Evolutionary conservation across 37 sponge, comb jelly and placozoan genomes (phyloP).

Genomic region (Oscarella lobularis): DNA sequence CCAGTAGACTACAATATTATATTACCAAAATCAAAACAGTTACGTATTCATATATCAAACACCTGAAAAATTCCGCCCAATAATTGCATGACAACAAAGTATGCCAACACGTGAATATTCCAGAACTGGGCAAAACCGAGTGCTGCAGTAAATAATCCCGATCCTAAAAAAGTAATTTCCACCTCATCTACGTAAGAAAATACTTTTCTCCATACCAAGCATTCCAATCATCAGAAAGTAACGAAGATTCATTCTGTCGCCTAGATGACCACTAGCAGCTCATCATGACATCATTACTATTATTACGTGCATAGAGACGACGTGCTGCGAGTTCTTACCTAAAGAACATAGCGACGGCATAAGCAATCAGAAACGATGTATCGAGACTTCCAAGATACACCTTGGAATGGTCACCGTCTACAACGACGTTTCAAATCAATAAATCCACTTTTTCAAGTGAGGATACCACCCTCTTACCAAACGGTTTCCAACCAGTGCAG

Average conservation of each 20-base stretch:
- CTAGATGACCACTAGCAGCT: constrained; percentile 80
- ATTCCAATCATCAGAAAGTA: constrained; percentile 81
- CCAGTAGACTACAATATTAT: constrained; percentile 49
- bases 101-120: constrained; percentile 58
- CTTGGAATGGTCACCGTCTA: too few species aligned
- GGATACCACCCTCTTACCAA: too few species aligned
- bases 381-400: not conserved
- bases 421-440: too few species aligned
- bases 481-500: too few species aligned
- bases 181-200: too few species aligned
- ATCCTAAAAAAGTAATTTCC: too few species aligned
- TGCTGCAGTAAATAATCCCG: constrained; percentile 11
- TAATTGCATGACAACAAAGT: constrained; percentile 77
- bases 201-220: constrained; percentile 21
- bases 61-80: constrained; percentile 56
- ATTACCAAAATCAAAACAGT: not conserved
- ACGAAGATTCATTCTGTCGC: constrained; percentile 64
- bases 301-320: too few species aligned
- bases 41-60: not conserved
- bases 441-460: too few species aligned
- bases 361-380: not conserved
- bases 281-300: too few species aligned
- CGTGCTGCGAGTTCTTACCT: too few species aligned
- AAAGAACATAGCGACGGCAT: constrained; percentile 9
- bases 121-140: constrained; percentile 69